phyloP scores from a whole-genome alignment of 1,140 invertebrate genomes.

The Hyposmocoma kahamanoa region DNA sequence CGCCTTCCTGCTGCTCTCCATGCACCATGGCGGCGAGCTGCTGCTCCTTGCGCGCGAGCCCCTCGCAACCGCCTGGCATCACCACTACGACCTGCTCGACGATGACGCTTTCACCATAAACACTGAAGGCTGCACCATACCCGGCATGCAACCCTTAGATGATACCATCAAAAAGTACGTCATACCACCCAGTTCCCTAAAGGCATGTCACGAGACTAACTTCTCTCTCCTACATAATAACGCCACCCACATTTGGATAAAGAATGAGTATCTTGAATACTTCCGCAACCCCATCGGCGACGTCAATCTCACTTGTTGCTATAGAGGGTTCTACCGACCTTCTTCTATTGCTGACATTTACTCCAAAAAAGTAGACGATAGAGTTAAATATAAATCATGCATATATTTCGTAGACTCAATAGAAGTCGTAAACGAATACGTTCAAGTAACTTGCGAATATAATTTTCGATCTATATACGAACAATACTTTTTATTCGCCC shows the following conservation, averaged over 20 bases:
- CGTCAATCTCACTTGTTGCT: conserved; percentile 75
- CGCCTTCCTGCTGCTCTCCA: conserved; percentile 43
- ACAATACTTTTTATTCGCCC: conserved; percentile 81
- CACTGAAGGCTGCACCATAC: conserved; percentile 86
- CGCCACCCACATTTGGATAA: conserved; percentile 75
- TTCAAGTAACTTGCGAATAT: conserved; percentile 76
- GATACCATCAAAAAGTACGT: conserved; percentile 61
- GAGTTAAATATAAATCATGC: conserved; percentile 58
- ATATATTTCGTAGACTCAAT: conserved; percentile 58
- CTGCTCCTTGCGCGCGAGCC: conserved; percentile 15
- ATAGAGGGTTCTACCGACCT: conserved; percentile 75
- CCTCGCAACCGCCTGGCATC: conserved; percentile 19
- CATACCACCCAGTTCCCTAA: conserved; percentile 50
- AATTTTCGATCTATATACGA: conserved; percentile 74
- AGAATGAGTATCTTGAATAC: conserved; percentile 53
- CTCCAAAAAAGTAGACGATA: conserved; percentile 51
- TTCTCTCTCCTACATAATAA: conserved; percentile 77
- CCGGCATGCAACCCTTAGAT: conserved; percentile 83
- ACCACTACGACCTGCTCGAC: conserved; percentile 17
- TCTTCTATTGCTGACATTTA: conserved; percentile 53
- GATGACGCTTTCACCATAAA: conserved; percentile 75
- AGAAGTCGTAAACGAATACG: conserved; percentile 75
- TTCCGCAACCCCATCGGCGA: conserved; percentile 74
- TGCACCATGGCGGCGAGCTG: conserved; percentile 35
- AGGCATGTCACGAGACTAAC: conserved; percentile 45